phyloP scores from a whole-genome alignment of 1,140 invertebrate genomes.

The Leptopilina clavipes region DNA sequence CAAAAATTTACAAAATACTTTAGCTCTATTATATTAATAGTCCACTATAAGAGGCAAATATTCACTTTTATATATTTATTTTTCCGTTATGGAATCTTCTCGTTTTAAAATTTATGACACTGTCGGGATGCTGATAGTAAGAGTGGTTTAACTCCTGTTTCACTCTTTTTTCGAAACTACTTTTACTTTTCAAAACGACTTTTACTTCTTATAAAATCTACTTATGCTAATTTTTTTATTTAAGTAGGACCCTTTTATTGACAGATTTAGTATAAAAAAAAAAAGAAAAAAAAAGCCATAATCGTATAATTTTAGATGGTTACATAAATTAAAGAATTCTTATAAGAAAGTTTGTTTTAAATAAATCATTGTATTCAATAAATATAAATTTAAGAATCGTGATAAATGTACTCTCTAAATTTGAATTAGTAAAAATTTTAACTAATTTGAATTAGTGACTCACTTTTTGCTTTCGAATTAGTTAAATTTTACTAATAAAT shows the following conservation, averaged over 20 bases:
- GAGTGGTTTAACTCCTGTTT: constrained; percentile 30
- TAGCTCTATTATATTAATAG: background rate
- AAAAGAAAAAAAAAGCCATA: too few relatives aligned
- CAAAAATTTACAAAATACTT: background rate
- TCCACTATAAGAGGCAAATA: background rate
- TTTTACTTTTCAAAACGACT: constrained; percentile 32
- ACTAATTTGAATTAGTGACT: too few relatives aligned
- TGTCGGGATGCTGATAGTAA: constrained; percentile 25
- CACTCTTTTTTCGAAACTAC: constrained; percentile 25
- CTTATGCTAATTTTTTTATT: background rate
- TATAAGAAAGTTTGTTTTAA: too few relatives aligned
- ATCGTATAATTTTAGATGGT: background rate
- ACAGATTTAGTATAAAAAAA: background rate
- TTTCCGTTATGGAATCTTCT: background rate
- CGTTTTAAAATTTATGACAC: constrained; percentile 4
- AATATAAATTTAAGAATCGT: too few relatives aligned
- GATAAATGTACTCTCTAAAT: too few relatives aligned
- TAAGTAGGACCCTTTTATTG: constrained; percentile 1
- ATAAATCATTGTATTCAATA: too few relatives aligned
- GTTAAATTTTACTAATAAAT: too few relatives aligned
- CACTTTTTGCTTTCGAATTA: too few relatives aligned
- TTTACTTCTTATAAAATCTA: background rate
- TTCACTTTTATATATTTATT: background rate
- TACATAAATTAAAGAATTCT: too few relatives aligned
- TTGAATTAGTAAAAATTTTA: too few relatives aligned